Conservation (phyloP, 2,113 vertebrate species). For the Balaeniceps rex region DNA sequence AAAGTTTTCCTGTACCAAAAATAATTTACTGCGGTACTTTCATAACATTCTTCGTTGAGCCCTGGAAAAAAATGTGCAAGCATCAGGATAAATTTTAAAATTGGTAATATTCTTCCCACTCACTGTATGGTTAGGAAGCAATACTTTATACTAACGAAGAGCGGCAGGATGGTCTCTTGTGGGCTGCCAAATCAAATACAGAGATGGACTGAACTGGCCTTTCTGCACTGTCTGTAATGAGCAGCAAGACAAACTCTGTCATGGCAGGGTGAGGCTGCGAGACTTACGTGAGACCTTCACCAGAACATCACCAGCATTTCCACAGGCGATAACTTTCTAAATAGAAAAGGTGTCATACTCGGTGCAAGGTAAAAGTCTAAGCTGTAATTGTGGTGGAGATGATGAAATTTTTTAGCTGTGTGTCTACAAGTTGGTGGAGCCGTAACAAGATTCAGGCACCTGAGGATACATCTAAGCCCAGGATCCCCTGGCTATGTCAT, state of each 20-base stretch:
- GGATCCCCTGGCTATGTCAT: background rate
- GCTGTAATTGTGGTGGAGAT: background rate
- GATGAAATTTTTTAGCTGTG: background rate
- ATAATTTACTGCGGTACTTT: constrained; percentile 83
- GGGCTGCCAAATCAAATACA: background rate
- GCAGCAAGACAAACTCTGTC: background rate
- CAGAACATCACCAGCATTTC: background rate
- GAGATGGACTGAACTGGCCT: background rate
- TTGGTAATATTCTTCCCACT: background rate
- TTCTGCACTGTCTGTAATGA: background rate
- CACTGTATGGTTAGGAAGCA: background rate
- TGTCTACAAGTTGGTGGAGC: background rate
- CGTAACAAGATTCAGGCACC: background rate
- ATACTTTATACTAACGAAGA: background rate
- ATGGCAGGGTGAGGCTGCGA: background rate
- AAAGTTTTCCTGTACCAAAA: constrained; percentile 93
- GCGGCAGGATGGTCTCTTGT: background rate
- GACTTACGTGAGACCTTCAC: accelerated
- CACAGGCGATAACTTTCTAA: background rate
- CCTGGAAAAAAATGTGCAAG: constrained; percentile 60
- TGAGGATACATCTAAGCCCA: background rate
- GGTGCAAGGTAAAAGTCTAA: background rate
- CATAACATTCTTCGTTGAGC: constrained; percentile 76
- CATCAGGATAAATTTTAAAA: background rate
- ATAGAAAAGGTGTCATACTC: background rate